Evolutionary conservation across 2,797 vertebrate species (phyloP), one percentile per base, ranked within the genome.

Genomic region (Sebastes hubbsi): DNA sequence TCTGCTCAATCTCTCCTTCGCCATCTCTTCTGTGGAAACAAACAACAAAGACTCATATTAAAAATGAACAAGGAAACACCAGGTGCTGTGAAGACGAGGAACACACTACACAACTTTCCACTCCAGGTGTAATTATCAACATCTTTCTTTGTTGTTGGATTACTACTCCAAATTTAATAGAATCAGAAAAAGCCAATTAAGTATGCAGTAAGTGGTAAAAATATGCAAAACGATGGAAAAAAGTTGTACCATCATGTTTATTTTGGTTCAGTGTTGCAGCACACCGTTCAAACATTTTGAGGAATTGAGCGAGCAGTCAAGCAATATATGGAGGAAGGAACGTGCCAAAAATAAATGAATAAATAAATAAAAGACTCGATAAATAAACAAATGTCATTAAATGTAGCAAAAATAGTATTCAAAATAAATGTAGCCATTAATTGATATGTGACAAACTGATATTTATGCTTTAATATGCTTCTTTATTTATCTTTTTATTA

Each of bases 1-100:
- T 95, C 96, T 98, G 92, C 93, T 95, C 92, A 96, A 91, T 91
- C 96, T 96, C 89, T 98, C 97, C 88, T 94, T 95, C 88, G 94
- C 95, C 93, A 97, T 95, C 91, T 98, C 98, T 93, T 99, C 98
- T 99, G 95, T 16, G 25, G 38, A 84, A 81, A 79, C n/a, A 82
- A 75, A 73, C 64, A 27, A 54, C 46, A 75, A 59, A 82, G 6
- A 78, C 2, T 38, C 1, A 20, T 2, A 10, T 80, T 73, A 79
- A 60, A 83, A 75, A 27, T 49, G 36, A 27, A 25, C 8, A 22
- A 29, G 9, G 6, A 32, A 8, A 74, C 12, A 72, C 56, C 18
- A 72, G 24, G 7, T 2, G 2, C 20, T 24, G 24, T 38, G 24
- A 27, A 30, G 18, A 30, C 32, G 6, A 18, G 2, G 13, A 52